These are phyloP conservation scores for Barbus barbus DNA, from an alignment of 2,113 vertebrate species.

Conservation along the genomic window DNA sequence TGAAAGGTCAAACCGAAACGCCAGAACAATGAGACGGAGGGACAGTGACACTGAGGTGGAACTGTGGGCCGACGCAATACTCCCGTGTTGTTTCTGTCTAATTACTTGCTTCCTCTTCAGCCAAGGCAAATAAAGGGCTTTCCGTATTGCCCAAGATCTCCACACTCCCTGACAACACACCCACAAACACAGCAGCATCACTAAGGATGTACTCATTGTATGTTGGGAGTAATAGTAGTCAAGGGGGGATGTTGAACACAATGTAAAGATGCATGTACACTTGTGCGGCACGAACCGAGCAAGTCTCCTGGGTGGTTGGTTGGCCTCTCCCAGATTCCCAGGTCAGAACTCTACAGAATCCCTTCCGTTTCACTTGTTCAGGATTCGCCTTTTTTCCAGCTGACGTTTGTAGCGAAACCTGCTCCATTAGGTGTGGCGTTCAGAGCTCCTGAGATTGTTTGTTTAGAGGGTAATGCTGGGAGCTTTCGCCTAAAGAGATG, in stretches of 20 bases:
- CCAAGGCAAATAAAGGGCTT: constrained; percentile 76
- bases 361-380: not conserved
- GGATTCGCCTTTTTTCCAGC: not conserved
- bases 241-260: constrained; percentile 34
- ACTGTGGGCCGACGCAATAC: constrained; percentile 54
- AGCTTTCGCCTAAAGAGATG: not conserved
- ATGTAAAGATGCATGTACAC: constrained; percentile 31
- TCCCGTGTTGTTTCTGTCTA: constrained; percentile 69
- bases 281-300: not conserved
- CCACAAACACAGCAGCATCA: constrained; percentile 73
- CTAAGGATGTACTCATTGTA: constrained; percentile 79
- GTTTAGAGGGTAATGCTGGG: not conserved
- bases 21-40: constrained; percentile 53
- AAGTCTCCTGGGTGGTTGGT: not conserved
- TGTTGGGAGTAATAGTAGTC: constrained; percentile 53
- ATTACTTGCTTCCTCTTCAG: constrained; percentile 68
- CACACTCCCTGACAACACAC: constrained; percentile 76
- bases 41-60: constrained; percentile 58
- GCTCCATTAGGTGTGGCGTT: constrained; percentile 7
- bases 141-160: constrained; percentile 69
- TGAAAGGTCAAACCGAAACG: constrained; percentile 50
- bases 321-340: constrained; percentile 12
- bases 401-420: not conserved
- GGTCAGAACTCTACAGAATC: not conserved
- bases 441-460: not conserved